Evolutionary conservation across 92 coral and sea anemone species (phyloP).

Genomic region (Anthopleura xanthogrammica): DNA sequence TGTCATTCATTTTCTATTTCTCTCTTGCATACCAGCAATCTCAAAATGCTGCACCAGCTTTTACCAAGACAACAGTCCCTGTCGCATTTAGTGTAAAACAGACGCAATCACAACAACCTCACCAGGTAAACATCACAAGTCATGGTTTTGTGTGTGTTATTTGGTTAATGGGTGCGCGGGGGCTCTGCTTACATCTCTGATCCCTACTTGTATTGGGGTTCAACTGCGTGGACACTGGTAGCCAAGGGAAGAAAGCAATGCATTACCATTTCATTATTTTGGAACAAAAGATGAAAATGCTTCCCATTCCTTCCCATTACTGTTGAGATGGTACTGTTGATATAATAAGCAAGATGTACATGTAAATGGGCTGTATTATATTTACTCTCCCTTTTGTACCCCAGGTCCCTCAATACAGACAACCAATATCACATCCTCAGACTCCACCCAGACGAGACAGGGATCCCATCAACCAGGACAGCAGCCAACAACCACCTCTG

Average conservation of each 20-base stretch:
- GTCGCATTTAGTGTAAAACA: constrained; percentile 24
- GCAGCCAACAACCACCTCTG: constrained; percentile 45
- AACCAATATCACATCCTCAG: constrained; percentile 3
- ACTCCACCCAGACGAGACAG: constrained; percentile 79
- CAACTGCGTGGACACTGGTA: too few species aligned
- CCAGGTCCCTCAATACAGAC: constrained; percentile 15
- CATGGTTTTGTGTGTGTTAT: not conserved
- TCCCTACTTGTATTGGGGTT: too few species aligned
- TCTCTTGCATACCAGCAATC: not conserved
- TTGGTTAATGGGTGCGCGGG: too few species aligned
- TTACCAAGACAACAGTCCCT: constrained; percentile 61
- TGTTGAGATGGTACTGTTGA: not conserved
- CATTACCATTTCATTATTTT: not conserved
- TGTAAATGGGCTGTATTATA: too few species aligned
- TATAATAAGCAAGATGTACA: too few species aligned
- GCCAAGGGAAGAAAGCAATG: not conserved
- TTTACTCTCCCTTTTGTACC: not conserved
- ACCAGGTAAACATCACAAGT: not conserved
- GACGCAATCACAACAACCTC: not conserved
- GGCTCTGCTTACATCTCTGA: too few species aligned
- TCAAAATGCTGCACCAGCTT: constrained; percentile 33
- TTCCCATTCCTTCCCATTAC: not conserved
- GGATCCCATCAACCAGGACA: constrained; percentile 37
- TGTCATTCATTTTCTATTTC: not conserved
- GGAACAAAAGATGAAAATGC: not conserved